Evolutionary conservation across 2,113 vertebrate species (phyloP), one percentile per base, ranked within the genome.

Genomic region (Peromyscus maniculatus): DNA sequence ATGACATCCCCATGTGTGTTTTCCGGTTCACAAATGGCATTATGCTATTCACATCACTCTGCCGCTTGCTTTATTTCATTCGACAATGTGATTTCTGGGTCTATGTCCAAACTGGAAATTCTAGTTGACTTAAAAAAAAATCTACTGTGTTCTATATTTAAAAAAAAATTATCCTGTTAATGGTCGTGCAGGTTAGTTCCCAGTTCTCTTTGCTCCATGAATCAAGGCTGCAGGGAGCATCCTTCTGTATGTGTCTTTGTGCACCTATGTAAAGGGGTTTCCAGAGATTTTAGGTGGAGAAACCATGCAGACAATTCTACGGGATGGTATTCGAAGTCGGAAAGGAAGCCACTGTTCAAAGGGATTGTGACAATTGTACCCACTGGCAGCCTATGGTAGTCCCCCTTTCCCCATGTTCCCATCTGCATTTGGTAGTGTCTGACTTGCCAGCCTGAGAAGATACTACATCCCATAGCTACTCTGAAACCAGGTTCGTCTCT

Each of bases 101-200:
- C 67, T 71, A 1, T 71, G 28, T 91, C 82, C 91, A 96, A 83
- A 91, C 49, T 31, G 43, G 43, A 69, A 77, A 93, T 71, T 94
- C 52, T 62, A 75, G 67, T 71, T 91, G 74, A 33, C 91, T 94
- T 67, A 26, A 46, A 49, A 28, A 28, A 31, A 78, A 46, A 31
- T 90, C n/a, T 87, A 79, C 46, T 71, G 17, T 49, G 57, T 72
- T 80, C 43, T 36, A 62, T n/a, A 91, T 55, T 88, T 43, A 52
- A 43, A 52, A 52, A 59, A 92, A 59, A 39, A 12, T 24, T 7
- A 71, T 87, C 15, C 46, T 75, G 57, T 74, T 92, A 72, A 43
- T 67, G 57, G 72, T 33, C 49, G 4, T 22, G 43, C 7, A 31
- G 22, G n/a, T 72, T 77, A 78, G 55, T 78, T 96, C 24, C 17